Percentiles rank a stretch among this genome's conserved stretches.
Conservation (phyloP, 2,797 vertebrate genomes). For the Sebastolobus altivelis region DNA sequence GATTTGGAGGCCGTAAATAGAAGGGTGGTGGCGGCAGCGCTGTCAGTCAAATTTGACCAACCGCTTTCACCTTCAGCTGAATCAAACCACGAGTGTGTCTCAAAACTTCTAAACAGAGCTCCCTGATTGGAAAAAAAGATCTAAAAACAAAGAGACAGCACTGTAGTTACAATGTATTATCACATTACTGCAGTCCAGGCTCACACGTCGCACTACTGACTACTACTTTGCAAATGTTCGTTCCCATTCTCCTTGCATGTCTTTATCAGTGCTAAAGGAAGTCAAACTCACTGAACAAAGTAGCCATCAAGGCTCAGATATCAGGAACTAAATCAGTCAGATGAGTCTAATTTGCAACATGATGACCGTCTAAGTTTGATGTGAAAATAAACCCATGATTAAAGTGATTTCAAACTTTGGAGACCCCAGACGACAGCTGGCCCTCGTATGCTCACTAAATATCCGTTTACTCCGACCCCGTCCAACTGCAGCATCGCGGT, state of each 20-base stretch:
- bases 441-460: conserved; percentile 44
- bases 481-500: conserved; percentile 22
- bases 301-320: conserved; percentile 55
- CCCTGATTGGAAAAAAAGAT: conserved; percentile 10
- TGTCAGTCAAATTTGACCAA: conserved; percentile 72
- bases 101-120: conserved; percentile 24
- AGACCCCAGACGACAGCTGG: conserved; percentile 71
- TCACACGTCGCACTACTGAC: not conserved
- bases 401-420: conserved; percentile 67
- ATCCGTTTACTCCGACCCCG: conserved; percentile 45
- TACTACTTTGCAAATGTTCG: not conserved
- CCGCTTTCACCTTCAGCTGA: conserved; percentile 52
- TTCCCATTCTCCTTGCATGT: not conserved
- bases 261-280: conserved; percentile 43
- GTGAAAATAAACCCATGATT: conserved; percentile 74
- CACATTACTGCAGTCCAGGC: not conserved
- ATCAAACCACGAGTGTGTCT: conserved; percentile 14
- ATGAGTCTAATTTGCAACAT: conserved; percentile 61
- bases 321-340: conserved; percentile 63
- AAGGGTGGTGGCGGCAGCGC: conserved; percentile 37
- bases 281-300: conserved; percentile 47
- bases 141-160: not conserved
- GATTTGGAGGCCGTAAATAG: conserved; percentile 61
- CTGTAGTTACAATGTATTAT: not conserved
- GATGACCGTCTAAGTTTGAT: conserved; percentile 61